Conservation (phyloP, 92 coral and sea anemone genomes). For the Heliopora coerulea region DNA sequence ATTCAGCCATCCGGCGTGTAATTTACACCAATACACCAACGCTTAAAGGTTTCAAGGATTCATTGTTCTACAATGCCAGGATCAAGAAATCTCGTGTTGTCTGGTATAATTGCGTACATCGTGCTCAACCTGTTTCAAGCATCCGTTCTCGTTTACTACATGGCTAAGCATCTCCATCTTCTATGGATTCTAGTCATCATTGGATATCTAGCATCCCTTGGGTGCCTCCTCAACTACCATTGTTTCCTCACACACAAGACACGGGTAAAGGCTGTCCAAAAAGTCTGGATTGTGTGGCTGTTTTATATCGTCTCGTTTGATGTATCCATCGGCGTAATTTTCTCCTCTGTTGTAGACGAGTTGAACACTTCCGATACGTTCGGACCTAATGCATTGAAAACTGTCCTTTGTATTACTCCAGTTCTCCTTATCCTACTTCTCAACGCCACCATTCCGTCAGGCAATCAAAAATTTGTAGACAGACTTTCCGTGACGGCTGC, state of each 20-base stretch:
- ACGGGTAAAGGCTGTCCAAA: slow-evolving; percentile 23
- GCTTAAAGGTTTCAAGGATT: no score
- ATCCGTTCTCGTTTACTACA: slow-evolving; percentile 1
- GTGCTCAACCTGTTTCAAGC: slow-evolving; percentile 22
- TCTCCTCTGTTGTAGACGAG: slow-evolving; percentile 35
- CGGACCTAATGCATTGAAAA: slow-evolving; percentile 67
- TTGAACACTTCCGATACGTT: slow-evolving; percentile 40
- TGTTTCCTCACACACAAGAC: slow-evolving; percentile 3
- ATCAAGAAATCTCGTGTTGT: not conserved
- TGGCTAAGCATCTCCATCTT: slow-evolving; percentile 17
- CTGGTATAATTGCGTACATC: slow-evolving; percentile 1
- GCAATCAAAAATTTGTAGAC: slow-evolving; percentile 36
- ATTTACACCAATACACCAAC: no score
- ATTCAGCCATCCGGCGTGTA: no score
- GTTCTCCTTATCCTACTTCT: slow-evolving; percentile 56
- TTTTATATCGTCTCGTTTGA: slow-evolving; percentile 26
- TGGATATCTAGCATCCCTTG: not conserved
- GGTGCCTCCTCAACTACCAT: not conserved
- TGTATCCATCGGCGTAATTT: slow-evolving; percentile 21
- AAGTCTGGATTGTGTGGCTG: slow-evolving; percentile 48
- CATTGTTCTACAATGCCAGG: slow-evolving; percentile 13
- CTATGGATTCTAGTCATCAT: not conserved
- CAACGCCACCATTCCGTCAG: slow-evolving; percentile 42
- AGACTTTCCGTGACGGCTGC: slow-evolving; percentile 9
- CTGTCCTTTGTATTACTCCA: slow-evolving; percentile 65